Evolutionary conservation across 2,888 invertebrate genomes (phyloP).

Genomic region (Lamellibrachia columna): DNA sequence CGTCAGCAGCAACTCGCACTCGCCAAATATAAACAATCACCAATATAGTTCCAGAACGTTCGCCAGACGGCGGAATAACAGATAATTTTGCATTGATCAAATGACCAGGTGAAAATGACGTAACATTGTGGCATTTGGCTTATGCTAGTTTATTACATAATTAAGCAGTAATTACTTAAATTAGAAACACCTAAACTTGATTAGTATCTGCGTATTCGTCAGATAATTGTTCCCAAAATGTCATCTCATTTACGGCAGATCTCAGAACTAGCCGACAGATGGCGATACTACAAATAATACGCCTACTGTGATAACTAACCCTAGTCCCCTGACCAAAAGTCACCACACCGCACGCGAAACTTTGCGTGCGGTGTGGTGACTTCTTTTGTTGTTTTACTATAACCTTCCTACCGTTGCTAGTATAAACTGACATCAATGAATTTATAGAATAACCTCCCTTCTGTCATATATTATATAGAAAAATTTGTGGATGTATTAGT

Average conservation of each 20-base stretch:
- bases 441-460: too few species aligned
- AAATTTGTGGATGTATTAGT: too few species aligned
- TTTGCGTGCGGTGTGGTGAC: too few species aligned
- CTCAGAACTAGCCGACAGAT: not conserved
- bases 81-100: not conserved
- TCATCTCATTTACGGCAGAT: not conserved
- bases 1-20: not conserved
- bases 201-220: not conserved
- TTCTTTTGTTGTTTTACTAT: too few species aligned
- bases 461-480: too few species aligned
- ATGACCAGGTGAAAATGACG: not conserved
- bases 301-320: too few species aligned
- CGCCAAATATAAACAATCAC: not conserved
- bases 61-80: not conserved
- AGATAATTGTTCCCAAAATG: not conserved
- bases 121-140: not conserved
- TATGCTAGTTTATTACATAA: not conserved
- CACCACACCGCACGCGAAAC: not conserved
- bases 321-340: not conserved
- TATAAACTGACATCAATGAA: too few species aligned
- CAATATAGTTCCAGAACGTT: not conserved
- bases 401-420: too few species aligned
- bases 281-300: not conserved
- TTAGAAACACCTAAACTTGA: not conserved
- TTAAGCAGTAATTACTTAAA: not conserved